Evolutionary conservation across 2,888 invertebrate species (phyloP), one percentile per base, ranked within the genome.

Genomic region (Meandrusa payeni): DNA sequence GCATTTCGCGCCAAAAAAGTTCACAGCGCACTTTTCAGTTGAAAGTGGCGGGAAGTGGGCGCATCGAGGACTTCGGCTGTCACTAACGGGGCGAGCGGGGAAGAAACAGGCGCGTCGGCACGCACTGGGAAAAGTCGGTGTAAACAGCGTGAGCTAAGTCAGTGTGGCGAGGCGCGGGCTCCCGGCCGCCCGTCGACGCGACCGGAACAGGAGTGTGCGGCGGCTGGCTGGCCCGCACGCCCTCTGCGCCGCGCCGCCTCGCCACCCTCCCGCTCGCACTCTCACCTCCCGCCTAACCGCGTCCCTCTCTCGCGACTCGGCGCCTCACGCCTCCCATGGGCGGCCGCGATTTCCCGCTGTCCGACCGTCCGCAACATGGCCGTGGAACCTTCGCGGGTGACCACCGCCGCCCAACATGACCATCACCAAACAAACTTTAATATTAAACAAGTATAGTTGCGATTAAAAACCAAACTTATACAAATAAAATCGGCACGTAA

Each of bases 191-290:
- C 80, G 78, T 83, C 79, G 81, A 78, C 86, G 82, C 88, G 85
- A 85, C 83, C 88, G 86, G 85, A 81, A 78, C 79, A 75, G 79
- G 80, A 81, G 86, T 85, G 85, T 78, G 81, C 83, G 79, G 77
- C 85, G 75, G 76, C 59, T 68, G 66, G 76, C 68, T 70, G 71
- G 83, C 74, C 83, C 83, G 71, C 64, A 85, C 88, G 88, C 88
- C 87, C 87, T 88, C 87, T 73, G 83, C 83, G 79, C 78, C 86
- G 86, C 89, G 89, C 89, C 89, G 89, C 89, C 89, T 89, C 88
- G 56, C 75, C 51, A 52, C 59, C 60, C 57, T 81, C 82, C 74
- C 78, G 48, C 69, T 83, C 75, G 50, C 62, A 50, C 80, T 46
- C 48, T 59, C 49, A 41, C 48, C 43, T 32, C 23, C 45, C 49